A percentile compares a stretch with the other conserved stretches of the same genome.
phyloP scores from a whole-genome alignment of 2,797 vertebrate species.

The Gobionotothen gibberifrons region DNA sequence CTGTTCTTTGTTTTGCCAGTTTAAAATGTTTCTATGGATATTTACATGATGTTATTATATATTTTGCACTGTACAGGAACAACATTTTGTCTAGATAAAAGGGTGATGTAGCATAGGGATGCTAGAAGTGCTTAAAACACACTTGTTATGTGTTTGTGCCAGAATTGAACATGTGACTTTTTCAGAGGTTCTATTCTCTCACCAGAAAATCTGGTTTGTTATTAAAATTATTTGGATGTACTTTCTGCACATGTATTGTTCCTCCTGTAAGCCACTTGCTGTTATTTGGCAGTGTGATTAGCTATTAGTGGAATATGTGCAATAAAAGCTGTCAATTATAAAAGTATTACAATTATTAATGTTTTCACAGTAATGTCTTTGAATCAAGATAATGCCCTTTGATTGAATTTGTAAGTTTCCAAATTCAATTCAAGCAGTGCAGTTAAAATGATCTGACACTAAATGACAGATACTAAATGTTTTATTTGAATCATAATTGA shows the following conservation, averaged over 20 bases:
- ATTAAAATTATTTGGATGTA: conserved; percentile 57
- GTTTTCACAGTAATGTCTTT: conserved; percentile 42
- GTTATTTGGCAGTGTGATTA: conserved; percentile 76
- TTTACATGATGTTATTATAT: conserved; percentile 72
- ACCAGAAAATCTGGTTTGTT: conserved; percentile 61
- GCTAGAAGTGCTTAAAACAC: conserved; percentile 78
- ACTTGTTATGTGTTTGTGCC: conserved; percentile 78
- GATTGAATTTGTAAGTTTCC: conserved; percentile 45
- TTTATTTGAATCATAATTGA: conserved; percentile 24
- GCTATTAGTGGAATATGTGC: conserved; percentile 80
- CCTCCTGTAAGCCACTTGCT: conserved; percentile 71
- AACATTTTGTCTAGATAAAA: conserved; percentile 67
- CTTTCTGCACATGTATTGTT: conserved; percentile 65
- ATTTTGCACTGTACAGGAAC: conserved; percentile 81
- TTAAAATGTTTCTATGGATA: conserved; percentile 76
- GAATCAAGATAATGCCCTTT: conserved; percentile 15
- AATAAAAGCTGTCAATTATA: conserved; percentile 77
- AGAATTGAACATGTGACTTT: conserved; percentile 78
- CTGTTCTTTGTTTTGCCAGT: conserved; percentile 69
- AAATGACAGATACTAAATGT: conserved; percentile 7
- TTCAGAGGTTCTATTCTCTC: conserved; percentile 59
- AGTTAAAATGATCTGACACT: conserved; percentile 18
- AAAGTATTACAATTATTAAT: conserved; percentile 54
- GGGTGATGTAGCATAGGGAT: conserved; percentile 73
- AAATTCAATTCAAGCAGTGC: conserved; percentile 25